Evolutionary conservation across 2,888 invertebrate genomes (phyloP).

Genomic region (Blomia tropicalis): DNA sequence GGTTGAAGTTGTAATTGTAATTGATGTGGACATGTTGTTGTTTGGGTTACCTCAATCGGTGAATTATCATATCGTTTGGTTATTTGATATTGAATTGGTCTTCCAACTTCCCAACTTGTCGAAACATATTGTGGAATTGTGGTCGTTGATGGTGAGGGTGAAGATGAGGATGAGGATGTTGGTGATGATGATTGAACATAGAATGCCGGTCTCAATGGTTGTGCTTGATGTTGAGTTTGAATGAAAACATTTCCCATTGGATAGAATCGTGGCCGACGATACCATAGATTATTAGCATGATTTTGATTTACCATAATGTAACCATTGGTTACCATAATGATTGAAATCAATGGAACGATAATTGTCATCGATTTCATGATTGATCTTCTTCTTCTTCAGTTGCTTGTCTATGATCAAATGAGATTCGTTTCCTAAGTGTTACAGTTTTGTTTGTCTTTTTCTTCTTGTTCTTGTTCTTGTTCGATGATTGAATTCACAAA

Average conservation of each 20-base stretch:
- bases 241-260: background rate
- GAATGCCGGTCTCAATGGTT: background rate
- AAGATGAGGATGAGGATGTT: background rate
- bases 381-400: background rate
- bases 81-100: background rate
- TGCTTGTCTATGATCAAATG: no score
- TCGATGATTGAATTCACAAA: slow-evolving; percentile 4
- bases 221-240: background rate
- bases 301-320: no score
- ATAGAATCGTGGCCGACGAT: background rate
- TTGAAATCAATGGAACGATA: no score
- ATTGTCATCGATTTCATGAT: no score
- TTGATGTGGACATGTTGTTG: no score
- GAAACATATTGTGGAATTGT: background rate
- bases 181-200: background rate
- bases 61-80: background rate
- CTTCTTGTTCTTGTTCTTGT: background rate
- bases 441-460: background rate
- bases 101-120: background rate
- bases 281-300: background rate
- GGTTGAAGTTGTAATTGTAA: no score
- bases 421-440: no score
- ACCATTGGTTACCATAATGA: no score
- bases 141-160: background rate
- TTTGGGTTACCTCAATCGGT: no score